Evolutionary conservation across 2,113 vertebrate species (phyloP), one percentile per base, ranked within the genome.

Genomic region (Cryptotis parvus): DNA sequence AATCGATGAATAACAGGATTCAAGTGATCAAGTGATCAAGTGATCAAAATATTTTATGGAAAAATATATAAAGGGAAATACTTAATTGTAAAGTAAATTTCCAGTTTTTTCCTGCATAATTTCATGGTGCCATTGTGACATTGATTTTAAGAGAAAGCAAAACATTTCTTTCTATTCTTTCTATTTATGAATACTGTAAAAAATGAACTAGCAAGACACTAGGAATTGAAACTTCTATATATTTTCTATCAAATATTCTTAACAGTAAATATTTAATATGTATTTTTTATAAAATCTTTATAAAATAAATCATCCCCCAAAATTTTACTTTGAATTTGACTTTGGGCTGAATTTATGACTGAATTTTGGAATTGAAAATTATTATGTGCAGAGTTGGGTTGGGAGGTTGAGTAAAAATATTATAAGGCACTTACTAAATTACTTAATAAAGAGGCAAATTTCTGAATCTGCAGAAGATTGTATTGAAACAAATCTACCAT

Each of bases 401-500:
- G 5, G 4, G 2, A 61, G 1, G 41, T 24, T 76, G 58, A 55
- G 20, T 65, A 49, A 69, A 92, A 89, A 35, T 49, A 24, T 73
- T 12, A 37, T 22, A 68, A 9, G 58, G 27, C 33, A 87, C 66
- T 75, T 79, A 37, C 49, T 85, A 15, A 77, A 87, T 90, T 83
- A 86, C 85, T 88, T 88, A 80, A 90, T 92, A 72, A 76, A 89
- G 94, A 61, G 58, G 79, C 72, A 86, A 92, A 77, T 91, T 89
- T 92, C 82, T 69, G 89, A 68, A 85, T 91, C 89, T 87, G 94
- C 91, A 74, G 95, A 93, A 29, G 90, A 74, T 83, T 52, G 75
- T 81, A 58, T 31, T 84, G 81, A 92, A 90, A 70, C 89, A 88
- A 87, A 89, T 55, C 92, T 83, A 80, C 79, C 81, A 84, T 95